Conservation (phyloP, 2,888 invertebrate species). For the Lycaena phlaeas region DNA sequence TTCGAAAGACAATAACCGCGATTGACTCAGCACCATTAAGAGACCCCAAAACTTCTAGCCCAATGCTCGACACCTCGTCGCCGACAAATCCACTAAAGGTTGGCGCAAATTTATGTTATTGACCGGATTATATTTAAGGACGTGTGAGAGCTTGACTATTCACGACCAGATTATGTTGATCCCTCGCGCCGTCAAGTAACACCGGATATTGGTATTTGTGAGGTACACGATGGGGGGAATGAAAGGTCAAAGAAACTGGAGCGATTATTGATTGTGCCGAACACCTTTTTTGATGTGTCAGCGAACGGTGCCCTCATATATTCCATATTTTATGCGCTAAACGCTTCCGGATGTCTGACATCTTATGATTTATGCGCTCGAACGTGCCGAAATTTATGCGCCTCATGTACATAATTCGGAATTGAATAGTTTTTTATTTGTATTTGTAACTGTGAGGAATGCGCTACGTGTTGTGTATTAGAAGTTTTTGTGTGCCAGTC, state of each 20-base stretch:
- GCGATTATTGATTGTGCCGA: constrained; percentile 58
- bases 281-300: constrained; percentile 61
- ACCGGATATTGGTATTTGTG: constrained; percentile 25
- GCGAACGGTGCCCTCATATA: constrained; percentile 42
- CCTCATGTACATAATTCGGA: background rate
- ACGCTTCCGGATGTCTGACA: constrained; percentile 41
- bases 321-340: constrained; percentile 55
- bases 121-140: constrained; percentile 63
- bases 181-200: constrained; percentile 27
- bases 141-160: constrained; percentile 43
- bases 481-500: too few species aligned
- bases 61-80: constrained; percentile 41
- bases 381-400: background rate
- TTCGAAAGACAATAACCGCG: too few species aligned
- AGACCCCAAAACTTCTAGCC: background rate
- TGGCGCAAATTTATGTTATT: constrained; percentile 66
- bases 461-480: too few species aligned
- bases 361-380: constrained; percentile 26
- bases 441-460: too few species aligned
- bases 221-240: constrained; percentile 27
- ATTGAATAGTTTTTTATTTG: constrained; percentile 4
- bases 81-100: constrained; percentile 65
- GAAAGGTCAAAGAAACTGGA: constrained; percentile 41
- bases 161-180: constrained; percentile 36
- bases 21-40: background rate